A percentile compares a stretch with the other conserved stretches of the same genome.
phyloP scores from a whole-genome alignment of 1,140 invertebrate genomes.

The Ctenoplectra terminalis region DNA sequence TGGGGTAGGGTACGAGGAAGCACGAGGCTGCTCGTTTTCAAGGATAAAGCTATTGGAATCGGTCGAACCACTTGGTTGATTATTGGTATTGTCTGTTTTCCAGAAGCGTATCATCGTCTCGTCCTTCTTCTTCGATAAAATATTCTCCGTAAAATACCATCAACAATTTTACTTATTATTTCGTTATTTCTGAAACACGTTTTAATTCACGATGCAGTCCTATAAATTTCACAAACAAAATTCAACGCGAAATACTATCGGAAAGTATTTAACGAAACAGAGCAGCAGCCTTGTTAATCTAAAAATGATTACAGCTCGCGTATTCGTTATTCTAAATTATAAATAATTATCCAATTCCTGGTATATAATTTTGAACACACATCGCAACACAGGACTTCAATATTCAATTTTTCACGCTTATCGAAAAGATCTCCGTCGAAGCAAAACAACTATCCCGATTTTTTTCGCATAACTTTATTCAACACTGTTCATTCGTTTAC shows the following conservation, averaged over 20 bases:
- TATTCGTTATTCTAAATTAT: not conserved
- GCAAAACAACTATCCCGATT: not conserved
- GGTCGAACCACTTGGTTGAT: slow-evolving; percentile 76
- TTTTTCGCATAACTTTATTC: not conserved
- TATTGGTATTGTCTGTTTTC: slow-evolving; percentile 75
- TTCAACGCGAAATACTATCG: not conserved
- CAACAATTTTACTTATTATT: not conserved
- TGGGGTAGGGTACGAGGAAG: slow-evolving; percentile 39
- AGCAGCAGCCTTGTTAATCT: too few relatives aligned
- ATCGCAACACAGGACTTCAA: too few relatives aligned
- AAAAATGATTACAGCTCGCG: too few relatives aligned
- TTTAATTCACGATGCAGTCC: not conserved
- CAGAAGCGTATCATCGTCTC: slow-evolving; percentile 43
- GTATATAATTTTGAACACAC: too few relatives aligned
- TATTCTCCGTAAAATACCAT: not conserved
- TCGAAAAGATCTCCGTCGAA: not conserved
- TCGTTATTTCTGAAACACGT: not conserved
- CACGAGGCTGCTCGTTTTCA: slow-evolving; percentile 57
- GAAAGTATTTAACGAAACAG: too few relatives aligned
- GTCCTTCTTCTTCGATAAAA: not conserved
- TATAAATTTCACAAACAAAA: too few relatives aligned
- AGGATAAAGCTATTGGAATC: slow-evolving; percentile 76
- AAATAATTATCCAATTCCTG: not conserved
- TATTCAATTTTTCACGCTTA: not conserved
- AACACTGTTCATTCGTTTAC: not conserved